A percentile compares a stretch with the other conserved stretches of the same genome.
Conservation (phyloP, 2,797 vertebrate genomes). For the Argentina silus region DNA sequence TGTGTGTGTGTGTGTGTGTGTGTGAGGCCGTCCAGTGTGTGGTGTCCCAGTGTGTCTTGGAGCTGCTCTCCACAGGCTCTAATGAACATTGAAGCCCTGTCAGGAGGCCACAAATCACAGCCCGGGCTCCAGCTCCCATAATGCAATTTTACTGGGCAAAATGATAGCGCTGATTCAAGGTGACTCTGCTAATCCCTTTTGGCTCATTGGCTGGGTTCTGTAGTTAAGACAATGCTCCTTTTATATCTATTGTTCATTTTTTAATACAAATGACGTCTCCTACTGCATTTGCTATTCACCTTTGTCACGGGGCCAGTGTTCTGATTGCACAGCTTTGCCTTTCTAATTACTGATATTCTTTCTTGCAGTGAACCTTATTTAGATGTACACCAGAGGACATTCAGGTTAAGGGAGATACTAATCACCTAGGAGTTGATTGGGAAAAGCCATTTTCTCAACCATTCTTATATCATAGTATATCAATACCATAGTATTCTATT, state of each 20-base stretch:
- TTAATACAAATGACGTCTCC: slow-evolving; percentile 35
- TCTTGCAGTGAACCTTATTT: neutral
- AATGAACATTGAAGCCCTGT: slow-evolving; percentile 77
- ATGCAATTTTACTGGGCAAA: slow-evolving; percentile 74
- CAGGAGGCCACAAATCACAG: slow-evolving; percentile 76
- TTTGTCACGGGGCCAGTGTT: neutral
- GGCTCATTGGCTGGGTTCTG: slow-evolving; percentile 59
- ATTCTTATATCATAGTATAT: neutral
- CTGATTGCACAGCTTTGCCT: neutral
- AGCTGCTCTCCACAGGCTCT: slow-evolving; percentile 64
- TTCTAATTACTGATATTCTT: neutral
- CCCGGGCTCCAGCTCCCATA: slow-evolving; percentile 68
- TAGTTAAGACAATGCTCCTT: slow-evolving; percentile 44
- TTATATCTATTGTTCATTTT: slow-evolving; percentile 27
- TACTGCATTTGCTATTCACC: slow-evolving; percentile 15
- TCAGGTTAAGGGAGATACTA: neutral
- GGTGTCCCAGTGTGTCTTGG: slow-evolving; percentile 49
- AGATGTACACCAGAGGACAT: neutral
- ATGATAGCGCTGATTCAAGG: slow-evolving; percentile 73
- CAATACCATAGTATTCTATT: neutral
- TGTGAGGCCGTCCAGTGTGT: slow-evolving; percentile 42
- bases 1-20: slow-evolving; percentile 35
- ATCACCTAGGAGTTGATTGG: neutral
- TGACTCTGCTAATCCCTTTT: slow-evolving; percentile 69
- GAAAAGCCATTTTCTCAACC: neutral